Conservation (phyloP, 2,113 vertebrate species). For the Nothocercus nigrocapillus region DNA sequence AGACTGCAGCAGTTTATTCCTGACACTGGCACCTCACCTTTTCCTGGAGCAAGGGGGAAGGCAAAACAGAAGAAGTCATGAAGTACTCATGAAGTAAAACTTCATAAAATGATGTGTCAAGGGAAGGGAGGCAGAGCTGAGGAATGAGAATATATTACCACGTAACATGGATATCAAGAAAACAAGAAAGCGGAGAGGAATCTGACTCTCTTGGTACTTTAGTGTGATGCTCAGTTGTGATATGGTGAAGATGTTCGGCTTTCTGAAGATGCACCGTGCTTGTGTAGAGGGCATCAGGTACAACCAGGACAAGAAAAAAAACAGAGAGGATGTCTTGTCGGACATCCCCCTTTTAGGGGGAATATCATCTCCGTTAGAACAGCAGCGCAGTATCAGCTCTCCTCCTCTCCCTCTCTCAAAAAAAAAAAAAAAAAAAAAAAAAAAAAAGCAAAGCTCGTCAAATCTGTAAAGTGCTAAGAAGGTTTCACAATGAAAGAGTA, state of each 20-base stretch:
- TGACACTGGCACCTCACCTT: background rate
- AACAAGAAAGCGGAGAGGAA: background rate
- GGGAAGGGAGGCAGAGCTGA: background rate
- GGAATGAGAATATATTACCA: background rate
- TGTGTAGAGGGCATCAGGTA: background rate
- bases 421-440: background rate
- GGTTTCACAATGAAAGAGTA: background rate
- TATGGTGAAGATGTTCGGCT: background rate
- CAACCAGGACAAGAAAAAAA: rapidly evolving
- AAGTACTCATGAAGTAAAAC: background rate
- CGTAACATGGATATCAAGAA: background rate
- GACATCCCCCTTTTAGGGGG: background rate
- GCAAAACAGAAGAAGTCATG: background rate
- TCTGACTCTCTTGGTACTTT: background rate
- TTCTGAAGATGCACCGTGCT: background rate
- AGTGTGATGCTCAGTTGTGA: background rate
- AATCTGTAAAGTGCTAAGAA: background rate
- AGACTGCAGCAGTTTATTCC: background rate
- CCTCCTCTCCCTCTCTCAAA: too few species aligned
- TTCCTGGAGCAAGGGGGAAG: background rate
- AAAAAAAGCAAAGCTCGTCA: background rate
- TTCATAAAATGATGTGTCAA: background rate
- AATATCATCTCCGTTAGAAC: background rate
- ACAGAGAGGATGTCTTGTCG: too few species aligned
- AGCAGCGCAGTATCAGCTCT: background rate